Conservation (phyloP, 1,140 invertebrate genomes). For the Ostrea edulis region DNA sequence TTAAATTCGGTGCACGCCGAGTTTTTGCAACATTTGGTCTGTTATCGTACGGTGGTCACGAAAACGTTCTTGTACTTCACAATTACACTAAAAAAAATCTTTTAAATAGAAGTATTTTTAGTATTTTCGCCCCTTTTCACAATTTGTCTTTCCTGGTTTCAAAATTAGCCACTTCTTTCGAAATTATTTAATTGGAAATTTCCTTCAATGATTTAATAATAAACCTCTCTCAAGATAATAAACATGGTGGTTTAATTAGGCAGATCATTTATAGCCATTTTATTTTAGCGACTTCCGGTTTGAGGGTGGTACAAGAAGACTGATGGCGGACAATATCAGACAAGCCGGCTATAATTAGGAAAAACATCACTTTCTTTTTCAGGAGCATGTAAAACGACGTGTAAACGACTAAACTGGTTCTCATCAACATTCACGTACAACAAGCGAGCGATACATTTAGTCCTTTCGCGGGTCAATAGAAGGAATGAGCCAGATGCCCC, state of each 20-base stretch:
- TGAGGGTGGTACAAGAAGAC: background rate
- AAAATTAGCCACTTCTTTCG: background rate
- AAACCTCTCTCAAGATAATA: background rate
- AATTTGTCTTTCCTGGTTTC: background rate
- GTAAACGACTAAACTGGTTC: slow-evolving; percentile 1
- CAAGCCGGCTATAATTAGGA: slow-evolving; percentile 6
- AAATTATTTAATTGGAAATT: background rate
- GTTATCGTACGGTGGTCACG: background rate
- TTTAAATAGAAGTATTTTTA: too few species aligned
- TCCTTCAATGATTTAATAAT: slow-evolving; percentile 20
- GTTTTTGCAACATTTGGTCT: slow-evolving; percentile 28
- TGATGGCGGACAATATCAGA: background rate
- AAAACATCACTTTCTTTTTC: background rate
- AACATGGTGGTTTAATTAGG: background rate
- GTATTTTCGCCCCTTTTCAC: background rate
- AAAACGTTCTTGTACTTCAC: background rate
- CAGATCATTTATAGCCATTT: slow-evolving; percentile 6
- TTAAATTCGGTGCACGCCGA: slow-evolving; percentile 12
- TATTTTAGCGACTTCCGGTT: slow-evolving; percentile 7
- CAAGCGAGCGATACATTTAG: background rate
- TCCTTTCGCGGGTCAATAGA: background rate
- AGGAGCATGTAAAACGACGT: background rate
- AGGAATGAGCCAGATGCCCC: background rate
- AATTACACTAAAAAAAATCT: background rate
- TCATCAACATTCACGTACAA: background rate